Evolutionary conservation across 2,797 vertebrate genomes (phyloP).

Genomic region (Enteromius anoplus): DNA sequence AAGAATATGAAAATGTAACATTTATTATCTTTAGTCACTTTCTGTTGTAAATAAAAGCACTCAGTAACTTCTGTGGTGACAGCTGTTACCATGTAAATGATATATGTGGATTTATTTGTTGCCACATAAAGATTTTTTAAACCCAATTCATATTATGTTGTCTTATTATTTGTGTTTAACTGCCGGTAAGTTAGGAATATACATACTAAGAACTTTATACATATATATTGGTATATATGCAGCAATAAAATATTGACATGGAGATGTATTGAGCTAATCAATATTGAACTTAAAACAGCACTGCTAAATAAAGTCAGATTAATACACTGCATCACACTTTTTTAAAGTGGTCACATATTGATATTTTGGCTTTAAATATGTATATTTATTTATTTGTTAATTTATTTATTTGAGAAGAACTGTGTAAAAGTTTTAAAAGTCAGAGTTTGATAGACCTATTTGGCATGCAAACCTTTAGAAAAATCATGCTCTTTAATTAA

Average conservation of each 20-base stretch:
- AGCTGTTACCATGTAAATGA: slow-evolving; percentile 82
- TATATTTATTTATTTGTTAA: slow-evolving; percentile 14
- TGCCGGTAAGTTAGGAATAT: neutral
- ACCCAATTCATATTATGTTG: slow-evolving; percentile 62
- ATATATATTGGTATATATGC: neutral
- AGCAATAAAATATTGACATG: neutral
- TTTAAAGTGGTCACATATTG: neutral
- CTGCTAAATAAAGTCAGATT: neutral
- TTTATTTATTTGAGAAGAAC: too few species aligned
- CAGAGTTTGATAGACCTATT: neutral
- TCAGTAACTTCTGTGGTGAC: slow-evolving; percentile 88
- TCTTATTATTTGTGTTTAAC: slow-evolving; percentile 47
- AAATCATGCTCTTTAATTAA: neutral
- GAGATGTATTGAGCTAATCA: neutral
- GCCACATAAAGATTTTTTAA: slow-evolving; percentile 86
- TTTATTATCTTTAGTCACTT: slow-evolving; percentile 89
- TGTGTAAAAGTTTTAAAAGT: neutral
- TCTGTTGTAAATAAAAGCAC: slow-evolving; percentile 98
- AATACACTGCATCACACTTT: too few species aligned
- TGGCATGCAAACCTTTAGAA: neutral
- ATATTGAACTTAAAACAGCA: slow-evolving; percentile 1
- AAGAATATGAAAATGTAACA: slow-evolving; percentile 92
- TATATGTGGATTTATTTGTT: slow-evolving; percentile 86
- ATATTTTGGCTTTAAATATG: neutral
- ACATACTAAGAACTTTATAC: neutral